A percentile compares a stretch with the other conserved stretches of the same genome.
phyloP scores from a whole-genome alignment of 2,113 vertebrate genomes.

The Sinocyclocheilus rhinocerous region DNA sequence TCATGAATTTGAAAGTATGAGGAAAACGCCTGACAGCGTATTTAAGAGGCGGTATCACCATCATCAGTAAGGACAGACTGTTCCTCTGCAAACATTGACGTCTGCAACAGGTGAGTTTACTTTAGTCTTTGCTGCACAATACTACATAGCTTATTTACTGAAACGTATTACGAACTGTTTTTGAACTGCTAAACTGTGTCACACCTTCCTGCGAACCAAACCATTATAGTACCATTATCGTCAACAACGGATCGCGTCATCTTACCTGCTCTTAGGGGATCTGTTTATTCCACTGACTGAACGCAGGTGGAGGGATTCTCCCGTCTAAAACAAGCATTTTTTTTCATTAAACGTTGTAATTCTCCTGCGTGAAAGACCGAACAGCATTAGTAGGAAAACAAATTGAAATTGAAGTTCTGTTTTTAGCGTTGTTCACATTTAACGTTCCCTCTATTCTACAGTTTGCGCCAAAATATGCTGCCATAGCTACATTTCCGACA shows the following conservation, averaged over 20 bases:
- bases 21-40: background rate
- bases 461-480: background rate
- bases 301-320: background rate
- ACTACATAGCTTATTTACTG: background rate
- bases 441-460: background rate
- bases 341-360: background rate
- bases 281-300: background rate
- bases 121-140: background rate
- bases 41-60: conserved; percentile 24
- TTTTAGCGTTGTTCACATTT: background rate
- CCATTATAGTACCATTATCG: background rate
- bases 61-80: background rate
- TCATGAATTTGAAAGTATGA: conserved; percentile 7
- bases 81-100: background rate
- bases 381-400: background rate
- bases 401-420: background rate
- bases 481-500: background rate
- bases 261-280: background rate
- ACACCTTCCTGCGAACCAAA: background rate
- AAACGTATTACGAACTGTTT: background rate
- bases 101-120: conserved; percentile 14
- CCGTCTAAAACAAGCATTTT: background rate
- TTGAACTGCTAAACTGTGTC: background rate
- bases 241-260: background rate
- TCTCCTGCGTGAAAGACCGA: background rate